Evolutionary conservation across 2,888 invertebrate genomes (phyloP), one percentile per base, ranked within the genome.

Genomic region (Bhutanitis thaidina): DNA sequence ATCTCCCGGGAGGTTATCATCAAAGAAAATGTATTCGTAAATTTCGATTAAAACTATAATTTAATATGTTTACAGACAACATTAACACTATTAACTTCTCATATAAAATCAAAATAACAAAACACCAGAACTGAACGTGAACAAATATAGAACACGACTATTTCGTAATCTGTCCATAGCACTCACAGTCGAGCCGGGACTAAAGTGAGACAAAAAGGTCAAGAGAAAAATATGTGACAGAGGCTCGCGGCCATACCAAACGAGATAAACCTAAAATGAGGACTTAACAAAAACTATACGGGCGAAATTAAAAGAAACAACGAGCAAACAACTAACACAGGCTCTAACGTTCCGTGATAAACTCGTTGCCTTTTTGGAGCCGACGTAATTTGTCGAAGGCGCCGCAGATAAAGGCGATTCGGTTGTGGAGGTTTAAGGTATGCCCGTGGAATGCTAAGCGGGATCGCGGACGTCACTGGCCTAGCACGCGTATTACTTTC

Each of bases 371-470:
- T 81, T 84, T 84, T 82, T 78, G 79, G 83, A 64, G 69, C 77
- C 82, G 80, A 74, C 77, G 80, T 87, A 87, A 87, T 88, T 87
- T 87, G 88, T 88, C 85, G 81, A 73, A 87, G 88, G 88, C 87
- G 88, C 88, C 87, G 74, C 69, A 80, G 87, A 87, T 88, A 88
- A 86, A 84, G 77, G 72, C 74, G 71, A 74, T 72, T 74, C 70
- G 67, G 72, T 68, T 68, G 72, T 27, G 7, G 27, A 61, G 61
- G 69, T 69, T 69, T 65, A 59, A 63, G 70, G 73, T 69, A 81
- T 69, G 80, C 71, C 77, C 70, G 58, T 56, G 81, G 85, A 84
- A 84, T 83, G 80, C 71, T 72, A 71, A 68, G 65, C 66, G 65
- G 61, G 58, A 58, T 63, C 59, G 65, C 41, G 53, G 43, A 12